Evolutionary conservation across 2,797 vertebrate genomes (phyloP).

Genomic region (Pseudopleuronectes americanus): DNA sequence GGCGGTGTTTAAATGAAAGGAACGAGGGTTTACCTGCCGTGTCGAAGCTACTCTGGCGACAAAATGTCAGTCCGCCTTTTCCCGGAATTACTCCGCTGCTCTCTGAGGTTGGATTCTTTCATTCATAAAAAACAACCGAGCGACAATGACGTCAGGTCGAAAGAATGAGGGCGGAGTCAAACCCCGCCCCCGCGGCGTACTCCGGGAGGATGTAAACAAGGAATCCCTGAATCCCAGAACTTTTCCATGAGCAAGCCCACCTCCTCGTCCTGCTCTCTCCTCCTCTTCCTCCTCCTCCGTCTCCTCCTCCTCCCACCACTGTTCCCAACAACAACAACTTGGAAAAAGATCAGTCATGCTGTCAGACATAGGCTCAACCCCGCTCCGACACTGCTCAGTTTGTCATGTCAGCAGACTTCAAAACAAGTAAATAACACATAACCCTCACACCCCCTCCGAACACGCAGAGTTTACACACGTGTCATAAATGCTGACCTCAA

Average conservation of each 20-base stretch:
- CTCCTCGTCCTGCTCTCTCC: not conserved
- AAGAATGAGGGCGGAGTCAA: slow-evolving; percentile 86
- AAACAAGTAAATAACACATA: no score
- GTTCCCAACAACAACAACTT: no score
- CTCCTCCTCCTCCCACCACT: no score
- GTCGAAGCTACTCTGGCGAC: slow-evolving; percentile 77
- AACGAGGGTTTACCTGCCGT: slow-evolving; percentile 64
- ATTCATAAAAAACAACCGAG: slow-evolving; percentile 98
- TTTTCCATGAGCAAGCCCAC: slow-evolving; percentile 68
- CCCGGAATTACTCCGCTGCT: slow-evolving; percentile 95
- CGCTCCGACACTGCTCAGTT: no score
- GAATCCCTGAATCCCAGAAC: slow-evolving; percentile 73
- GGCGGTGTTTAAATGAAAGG: slow-evolving; percentile 13
- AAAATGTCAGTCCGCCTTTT: slow-evolving; percentile 91
- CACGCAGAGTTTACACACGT: no score
- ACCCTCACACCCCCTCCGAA: no score
- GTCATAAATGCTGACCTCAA: no score
- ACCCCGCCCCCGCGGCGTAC: slow-evolving; percentile 77
- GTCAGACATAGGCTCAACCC: no score
- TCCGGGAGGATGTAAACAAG: slow-evolving; percentile 82
- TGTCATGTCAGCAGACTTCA: not conserved
- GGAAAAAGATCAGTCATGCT: no score
- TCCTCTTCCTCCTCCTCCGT: slow-evolving; percentile 11
- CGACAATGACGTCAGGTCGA: slow-evolving; percentile 90
- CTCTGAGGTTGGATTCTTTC: slow-evolving; percentile 93